Percentiles rank a stretch among this genome's conserved stretches.
These are phyloP conservation scores for Spondyliosoma cantharus DNA, from an alignment of 2,797 vertebrate genomes.

Conservation along the genomic window DNA sequence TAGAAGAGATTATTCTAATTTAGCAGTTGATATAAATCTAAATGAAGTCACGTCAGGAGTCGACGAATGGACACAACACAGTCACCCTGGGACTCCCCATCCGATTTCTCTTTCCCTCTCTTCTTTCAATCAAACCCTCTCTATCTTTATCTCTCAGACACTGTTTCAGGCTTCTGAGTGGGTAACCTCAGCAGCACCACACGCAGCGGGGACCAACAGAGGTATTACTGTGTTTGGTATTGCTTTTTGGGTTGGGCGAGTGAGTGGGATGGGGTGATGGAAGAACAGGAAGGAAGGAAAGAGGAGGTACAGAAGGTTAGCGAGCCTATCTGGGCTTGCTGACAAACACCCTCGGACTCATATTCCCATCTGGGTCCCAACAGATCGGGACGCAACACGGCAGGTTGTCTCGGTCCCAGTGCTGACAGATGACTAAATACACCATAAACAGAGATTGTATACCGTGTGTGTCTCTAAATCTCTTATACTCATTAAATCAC, in stretches of 20 bases:
- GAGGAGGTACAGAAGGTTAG: conserved; percentile 63
- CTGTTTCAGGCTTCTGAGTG: conserved; percentile 80
- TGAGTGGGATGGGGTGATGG: conserved; percentile 47
- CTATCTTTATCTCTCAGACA: conserved; percentile 55
- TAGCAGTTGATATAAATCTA: conserved; percentile 97
- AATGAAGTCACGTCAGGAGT: conserved; percentile 93
- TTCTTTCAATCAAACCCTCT: conserved; percentile 53
- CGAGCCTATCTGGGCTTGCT: conserved; percentile 64
- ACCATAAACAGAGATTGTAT: conserved; percentile 28
- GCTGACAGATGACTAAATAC: conserved; percentile 55
- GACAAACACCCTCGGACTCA: conserved; percentile 62
- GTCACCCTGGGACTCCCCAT: conserved; percentile 80
- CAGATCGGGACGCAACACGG: conserved; percentile 60
- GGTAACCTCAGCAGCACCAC: conserved; percentile 86
- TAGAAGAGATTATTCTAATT: conserved; percentile 98
- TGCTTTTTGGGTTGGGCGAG: conserved; percentile 70
- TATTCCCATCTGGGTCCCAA: conserved; percentile 70
- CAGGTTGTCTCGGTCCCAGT: conserved; percentile 49
- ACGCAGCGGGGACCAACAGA: conserved; percentile 78
- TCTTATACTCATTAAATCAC: conserved; percentile 30
- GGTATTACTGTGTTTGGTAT: conserved; percentile 77
- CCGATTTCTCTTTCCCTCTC: conserved; percentile 45
- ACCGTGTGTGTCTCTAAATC: conserved; percentile 30
- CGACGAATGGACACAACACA: conserved; percentile 90
- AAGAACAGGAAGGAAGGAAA: conserved; percentile 50